These are phyloP conservation scores for Amphipoea oculea DNA, from an alignment of 2,888 invertebrate species.

Conservation along the genomic window DNA sequence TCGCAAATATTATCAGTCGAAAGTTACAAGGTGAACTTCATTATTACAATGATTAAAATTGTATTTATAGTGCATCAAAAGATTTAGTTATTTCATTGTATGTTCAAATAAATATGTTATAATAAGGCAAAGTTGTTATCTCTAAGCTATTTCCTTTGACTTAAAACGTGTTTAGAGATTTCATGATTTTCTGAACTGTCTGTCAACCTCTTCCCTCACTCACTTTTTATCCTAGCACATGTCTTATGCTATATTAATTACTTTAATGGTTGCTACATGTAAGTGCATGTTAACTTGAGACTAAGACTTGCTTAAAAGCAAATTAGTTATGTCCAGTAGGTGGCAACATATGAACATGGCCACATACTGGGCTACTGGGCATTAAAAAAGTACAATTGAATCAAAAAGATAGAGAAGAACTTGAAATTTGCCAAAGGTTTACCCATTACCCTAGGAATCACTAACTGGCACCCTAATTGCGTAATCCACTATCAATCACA, in stretches of 20 bases:
- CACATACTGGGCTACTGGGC: neutral
- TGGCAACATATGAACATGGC: neutral
- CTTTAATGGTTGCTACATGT: too few relatives aligned
- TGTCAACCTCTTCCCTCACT: neutral
- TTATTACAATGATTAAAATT: neutral
- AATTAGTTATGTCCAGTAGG: neutral
- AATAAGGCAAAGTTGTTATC: neutral
- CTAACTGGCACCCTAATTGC: too few relatives aligned
- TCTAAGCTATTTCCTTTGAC: constrained; percentile 32
- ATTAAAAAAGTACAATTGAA: neutral
- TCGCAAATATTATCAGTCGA: constrained; percentile 7
- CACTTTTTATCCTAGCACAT: neutral
- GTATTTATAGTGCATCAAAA: neutral
- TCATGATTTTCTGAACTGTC: neutral
- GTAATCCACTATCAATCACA: too few relatives aligned
- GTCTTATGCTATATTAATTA: neutral
- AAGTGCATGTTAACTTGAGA: constrained; percentile 20
- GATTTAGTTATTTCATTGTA: neutral
- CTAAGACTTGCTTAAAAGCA: neutral
- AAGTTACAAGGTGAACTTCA: neutral
- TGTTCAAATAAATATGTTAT: neutral
- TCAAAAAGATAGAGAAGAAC: neutral
- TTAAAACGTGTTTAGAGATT: constrained; percentile 32
- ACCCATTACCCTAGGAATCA: neutral
- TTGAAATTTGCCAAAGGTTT: neutral